Base-by-base conservation (phyloP, 2,113 vertebrate genomes). In the Circaetus cinerascens region DNA sequence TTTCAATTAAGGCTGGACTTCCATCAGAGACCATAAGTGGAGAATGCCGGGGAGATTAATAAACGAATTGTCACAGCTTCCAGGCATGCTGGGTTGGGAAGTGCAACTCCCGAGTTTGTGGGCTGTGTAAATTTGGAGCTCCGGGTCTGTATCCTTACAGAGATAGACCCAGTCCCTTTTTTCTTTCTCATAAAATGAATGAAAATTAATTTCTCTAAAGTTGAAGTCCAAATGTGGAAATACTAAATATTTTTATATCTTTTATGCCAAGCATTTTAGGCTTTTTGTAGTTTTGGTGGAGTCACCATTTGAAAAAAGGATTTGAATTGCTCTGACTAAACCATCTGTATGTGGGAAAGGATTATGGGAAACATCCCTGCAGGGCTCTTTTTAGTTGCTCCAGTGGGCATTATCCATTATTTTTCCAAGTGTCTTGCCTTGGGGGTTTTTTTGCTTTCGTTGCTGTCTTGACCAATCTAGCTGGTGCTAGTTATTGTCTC, bases 1-100 rank as follows among this genome's bases (percentile, higher is more conserved):
- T 88, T 90, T 90, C 94, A 94, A 62, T 92, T 84, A 92, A 40
- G 34, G 46, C 62, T 96, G 85, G 91, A 73, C n/a, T 86, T 95
- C 75, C 79, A 67, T 80, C 63, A 84, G 40, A 86, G 38, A 32
- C 55, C 7, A 2, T 74, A 73, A 96, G 59, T 67, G 74, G 53
- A 87, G 74, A 93, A 73, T 90, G 71, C 85, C 15, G 1, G 9
- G 23, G 79, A 92, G 71, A 90, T 93, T 91, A 90, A 90, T 77
- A 90, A 90, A 92, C 2, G 3, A 94, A 71, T 92, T 73, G 68
- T 86, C 82, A 81, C 72, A 78, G 56, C 46, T 95, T 90, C 86
- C 78, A 92, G 71, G 34, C 67, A 43, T 53, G 41, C 72, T 96
- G 90, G 23, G 21, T 55, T 90, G 88, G n/a, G 69, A 86, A 73